Percentiles rank a stretch among this genome's conserved stretches.
phyloP scores from a whole-genome alignment of 1,140 invertebrate species.

The Drosophila subobscura region DNA sequence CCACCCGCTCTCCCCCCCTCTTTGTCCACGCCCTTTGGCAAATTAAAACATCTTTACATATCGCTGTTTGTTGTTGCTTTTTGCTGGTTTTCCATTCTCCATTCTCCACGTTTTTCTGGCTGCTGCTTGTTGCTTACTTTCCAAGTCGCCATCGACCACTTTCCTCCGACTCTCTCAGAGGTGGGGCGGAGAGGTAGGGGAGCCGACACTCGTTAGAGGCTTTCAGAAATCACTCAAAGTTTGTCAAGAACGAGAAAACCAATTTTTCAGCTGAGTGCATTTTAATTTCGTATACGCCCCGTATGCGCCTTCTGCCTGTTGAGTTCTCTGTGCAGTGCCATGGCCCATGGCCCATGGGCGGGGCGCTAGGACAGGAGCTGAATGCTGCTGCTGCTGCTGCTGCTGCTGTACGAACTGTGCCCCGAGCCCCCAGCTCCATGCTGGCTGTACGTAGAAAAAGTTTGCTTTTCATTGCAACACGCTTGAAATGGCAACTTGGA shows the following conservation, averaged over 20 bases:
- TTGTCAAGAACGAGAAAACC: conserved; percentile 82
- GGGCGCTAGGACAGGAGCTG: conserved; percentile 5
- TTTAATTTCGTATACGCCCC: conserved; percentile 79
- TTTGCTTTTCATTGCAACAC: conserved; percentile 79
- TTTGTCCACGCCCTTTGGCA: too few relatives aligned
- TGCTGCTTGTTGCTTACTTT: conserved; percentile 52
- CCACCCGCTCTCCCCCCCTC: background rate
- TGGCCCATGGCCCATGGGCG: conserved; percentile 5
- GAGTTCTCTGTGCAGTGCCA: conserved; percentile 37
- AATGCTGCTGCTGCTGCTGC: background rate
- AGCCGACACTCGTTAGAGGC: conserved; percentile 64
- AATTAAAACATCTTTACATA: too few relatives aligned
- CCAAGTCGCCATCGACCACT: conserved; percentile 7
- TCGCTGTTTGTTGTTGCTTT: background rate
- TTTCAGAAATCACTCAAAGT: conserved; percentile 82
- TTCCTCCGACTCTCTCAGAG: background rate
- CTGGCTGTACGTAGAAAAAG: conserved; percentile 59
- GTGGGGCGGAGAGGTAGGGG: background rate
- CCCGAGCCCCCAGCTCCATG: conserved; percentile 17
- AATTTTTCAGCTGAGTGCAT: conserved; percentile 83
- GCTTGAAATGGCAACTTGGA: conserved; percentile 82
- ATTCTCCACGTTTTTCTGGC: conserved; percentile 7
- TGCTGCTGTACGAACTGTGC: background rate
- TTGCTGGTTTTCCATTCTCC: too few relatives aligned
- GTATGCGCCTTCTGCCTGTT: conserved; percentile 42